phyloP scores from a whole-genome alignment of 1,140 invertebrate genomes.

The Meloidogyne exigua region DNA sequence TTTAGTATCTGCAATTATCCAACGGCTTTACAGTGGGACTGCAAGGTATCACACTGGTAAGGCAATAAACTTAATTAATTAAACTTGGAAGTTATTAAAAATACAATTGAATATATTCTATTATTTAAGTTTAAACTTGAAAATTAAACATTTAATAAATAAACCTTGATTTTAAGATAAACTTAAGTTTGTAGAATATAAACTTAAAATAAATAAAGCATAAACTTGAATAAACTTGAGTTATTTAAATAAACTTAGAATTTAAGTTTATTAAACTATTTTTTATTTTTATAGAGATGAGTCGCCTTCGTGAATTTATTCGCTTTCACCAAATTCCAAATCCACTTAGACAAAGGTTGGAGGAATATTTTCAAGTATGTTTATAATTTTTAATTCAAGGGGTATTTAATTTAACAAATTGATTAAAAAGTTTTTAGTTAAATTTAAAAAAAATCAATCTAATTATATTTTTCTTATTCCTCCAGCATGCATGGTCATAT shows the following conservation, averaged over 20 bases:
- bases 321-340: constrained; percentile 97
- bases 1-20: constrained; percentile 90
- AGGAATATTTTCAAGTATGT: constrained; percentile 98
- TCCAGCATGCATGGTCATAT: constrained; percentile 97
- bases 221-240: background rate
- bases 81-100: too few species aligned
- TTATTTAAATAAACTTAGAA: background rate
- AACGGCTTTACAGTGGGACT: constrained; percentile 92
- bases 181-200: background rate
- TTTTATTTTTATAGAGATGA: constrained; percentile 36
- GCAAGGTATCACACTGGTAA: constrained; percentile 94
- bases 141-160: too few species aligned
- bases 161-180: too few species aligned
- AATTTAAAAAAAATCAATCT: too few species aligned
- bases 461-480: too few species aligned
- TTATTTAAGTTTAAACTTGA: too few species aligned
- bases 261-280: too few species aligned
- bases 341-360: constrained; percentile 86
- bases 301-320: constrained; percentile 93
- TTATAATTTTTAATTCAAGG: too few species aligned
- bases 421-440: too few species aligned
- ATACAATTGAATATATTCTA: too few species aligned
- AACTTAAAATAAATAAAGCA: too few species aligned
- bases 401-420: too few species aligned
- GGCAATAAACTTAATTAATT: background rate